Base-by-base conservation (phyloP, 1,140 invertebrate species). In the Lepidurus couesii region DNA sequence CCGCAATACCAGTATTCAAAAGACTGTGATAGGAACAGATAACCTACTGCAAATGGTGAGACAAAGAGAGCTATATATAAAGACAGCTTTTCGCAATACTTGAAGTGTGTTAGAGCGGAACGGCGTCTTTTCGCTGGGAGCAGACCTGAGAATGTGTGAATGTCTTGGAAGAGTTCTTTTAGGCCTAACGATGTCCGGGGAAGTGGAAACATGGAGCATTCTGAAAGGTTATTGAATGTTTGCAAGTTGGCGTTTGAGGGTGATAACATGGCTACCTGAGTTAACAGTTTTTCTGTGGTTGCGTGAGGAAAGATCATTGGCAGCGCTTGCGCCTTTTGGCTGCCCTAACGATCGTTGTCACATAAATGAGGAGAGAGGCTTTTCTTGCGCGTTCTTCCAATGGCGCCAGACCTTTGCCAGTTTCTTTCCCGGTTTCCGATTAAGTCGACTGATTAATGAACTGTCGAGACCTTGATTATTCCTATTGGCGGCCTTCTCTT, bases 381-480 rank as follows among this genome's bases (percentile, higher is more conserved):
- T 65, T n/a, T 9, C 53, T 16, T 65, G 13, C 53, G 53, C 53
- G 13, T 13, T 13, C 53, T 65, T 65, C 53, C 53, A 65, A 65
- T 65, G 53, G 53, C 53, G 53, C 53, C 53, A 65, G 53, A 65
- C 53, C 53, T 65, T 9, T 65, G 53, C 53, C 53, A 21, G 53
- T 13, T 21, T 13, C 53, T 65, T 65, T 65, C 21, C 53, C 53
- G 8, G 53, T 21, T 65, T 21, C 53, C 53, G 53, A 65, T 65
- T 65, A 65, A 65, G 53, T 65, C 53, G n/a, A 65, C 21, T 65
- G 53, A 65, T 65, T 65, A 65, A 65, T 65, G 53, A 65, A 65
- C 53, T 65, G 53, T 65, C 53, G 53, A 65, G 53, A 65, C 53
- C 53, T 65, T 65, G 53, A 65, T 65, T 65, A 65, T 65, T 65